These are phyloP conservation scores for Anguilla rostrata DNA, from an alignment of 2,113 vertebrate species.

Conservation along the genomic window DNA sequence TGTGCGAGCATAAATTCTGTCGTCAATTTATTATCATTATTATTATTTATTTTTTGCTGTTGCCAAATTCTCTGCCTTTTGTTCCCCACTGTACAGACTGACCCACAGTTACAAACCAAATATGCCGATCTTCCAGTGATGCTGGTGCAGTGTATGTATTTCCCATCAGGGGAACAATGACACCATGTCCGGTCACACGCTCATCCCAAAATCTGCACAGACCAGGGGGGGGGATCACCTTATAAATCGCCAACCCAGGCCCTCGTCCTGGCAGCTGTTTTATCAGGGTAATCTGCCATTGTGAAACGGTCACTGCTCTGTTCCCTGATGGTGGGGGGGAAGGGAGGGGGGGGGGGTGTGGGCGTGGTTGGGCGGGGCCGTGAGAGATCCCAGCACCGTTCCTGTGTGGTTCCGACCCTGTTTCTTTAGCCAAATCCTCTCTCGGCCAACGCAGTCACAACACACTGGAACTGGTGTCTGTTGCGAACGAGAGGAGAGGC, in stretches of 20 bases:
- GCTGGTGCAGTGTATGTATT: neutral
- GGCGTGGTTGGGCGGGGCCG: no score
- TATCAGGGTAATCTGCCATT: neutral
- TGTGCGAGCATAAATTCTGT: no score
- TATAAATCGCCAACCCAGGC: neutral
- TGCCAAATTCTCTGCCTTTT: neutral
- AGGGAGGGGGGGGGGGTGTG: no score
- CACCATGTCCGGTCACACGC: neutral
- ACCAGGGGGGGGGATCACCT: neutral
- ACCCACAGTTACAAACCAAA: neutral
- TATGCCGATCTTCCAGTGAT: neutral
- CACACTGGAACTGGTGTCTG: neutral
- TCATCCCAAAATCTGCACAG: neutral
- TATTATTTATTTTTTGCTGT: no score
- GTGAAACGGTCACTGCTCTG: no score
- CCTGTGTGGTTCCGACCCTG: neutral
- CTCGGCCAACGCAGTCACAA: neutral
- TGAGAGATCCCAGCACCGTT: no score
- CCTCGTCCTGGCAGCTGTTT: neutral
- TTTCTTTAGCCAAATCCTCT: neutral
- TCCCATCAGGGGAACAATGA: neutral
- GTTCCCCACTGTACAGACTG: neutral
- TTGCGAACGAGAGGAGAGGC: neutral
- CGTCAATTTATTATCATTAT: no score
- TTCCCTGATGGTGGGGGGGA: no score